Evolutionary conservation across 1,140 invertebrate genomes (phyloP).

Genomic region (Atta texana): DNA sequence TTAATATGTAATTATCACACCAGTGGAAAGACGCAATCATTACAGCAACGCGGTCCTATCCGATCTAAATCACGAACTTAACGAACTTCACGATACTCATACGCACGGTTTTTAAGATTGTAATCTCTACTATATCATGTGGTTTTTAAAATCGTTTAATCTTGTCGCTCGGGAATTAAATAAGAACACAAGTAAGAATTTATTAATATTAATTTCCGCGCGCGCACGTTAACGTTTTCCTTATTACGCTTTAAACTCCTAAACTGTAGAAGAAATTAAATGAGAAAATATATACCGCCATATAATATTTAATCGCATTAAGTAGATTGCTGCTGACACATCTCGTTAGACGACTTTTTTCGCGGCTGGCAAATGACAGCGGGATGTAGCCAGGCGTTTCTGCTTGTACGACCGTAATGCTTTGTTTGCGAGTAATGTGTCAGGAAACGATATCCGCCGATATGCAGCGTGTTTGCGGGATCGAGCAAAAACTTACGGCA

Average conservation of each 20-base stretch:
- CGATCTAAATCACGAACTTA: constrained; percentile 24
- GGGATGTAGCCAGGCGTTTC: constrained; percentile 1
- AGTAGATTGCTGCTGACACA: background rate
- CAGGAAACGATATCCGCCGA: constrained; percentile 32
- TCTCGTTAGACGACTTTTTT: background rate
- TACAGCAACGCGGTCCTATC: background rate
- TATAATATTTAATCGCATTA: constrained; percentile 3
- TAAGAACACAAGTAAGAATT: constrained; percentile 16
- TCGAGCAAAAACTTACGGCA: constrained; percentile 11
- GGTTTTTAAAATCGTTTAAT: constrained; percentile 9
- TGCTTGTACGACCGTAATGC: background rate
- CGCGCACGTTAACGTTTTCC: background rate
- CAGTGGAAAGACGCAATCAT: background rate
- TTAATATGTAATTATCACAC: constrained; percentile 26
- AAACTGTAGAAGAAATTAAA: background rate
- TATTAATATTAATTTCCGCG: constrained; percentile 39
- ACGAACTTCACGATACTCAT: background rate
- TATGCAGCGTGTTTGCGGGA: constrained; percentile 4
- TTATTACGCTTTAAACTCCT: background rate
- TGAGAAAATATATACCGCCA: background rate
- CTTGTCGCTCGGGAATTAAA: constrained; percentile 16
- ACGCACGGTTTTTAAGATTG: background rate
- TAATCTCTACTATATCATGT: background rate
- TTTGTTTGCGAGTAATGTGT: background rate
- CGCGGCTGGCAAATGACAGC: background rate